These are phyloP conservation scores for Sanderia malayensis DNA, from an alignment of 30 jellyfish, hydroid and myxozoan genomes.

Conservation along the genomic window DNA sequence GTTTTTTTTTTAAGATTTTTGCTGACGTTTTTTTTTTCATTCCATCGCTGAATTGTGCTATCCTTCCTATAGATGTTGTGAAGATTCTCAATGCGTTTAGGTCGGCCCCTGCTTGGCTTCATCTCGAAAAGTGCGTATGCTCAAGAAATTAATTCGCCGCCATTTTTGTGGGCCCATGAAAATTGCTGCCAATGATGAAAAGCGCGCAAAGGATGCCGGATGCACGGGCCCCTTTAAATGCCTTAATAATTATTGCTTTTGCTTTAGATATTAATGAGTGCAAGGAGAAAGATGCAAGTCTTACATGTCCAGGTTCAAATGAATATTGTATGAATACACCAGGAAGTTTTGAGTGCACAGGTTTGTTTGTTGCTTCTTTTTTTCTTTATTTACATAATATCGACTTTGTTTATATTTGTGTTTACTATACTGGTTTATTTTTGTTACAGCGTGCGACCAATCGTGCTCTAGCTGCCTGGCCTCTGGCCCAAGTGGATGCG, in stretches of 20 bases:
- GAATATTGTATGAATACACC: conserved; percentile 64
- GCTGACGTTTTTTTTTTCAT: background rate
- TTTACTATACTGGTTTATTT: too few species aligned
- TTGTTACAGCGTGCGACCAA: conserved; percentile 72
- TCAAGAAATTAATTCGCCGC: background rate
- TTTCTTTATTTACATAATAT: too few species aligned
- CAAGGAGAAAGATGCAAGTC: conserved; percentile 38
- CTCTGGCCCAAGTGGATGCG: conserved; percentile 72
- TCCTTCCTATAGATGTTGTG: background rate
- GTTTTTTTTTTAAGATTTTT: too few species aligned
- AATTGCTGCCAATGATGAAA: background rate
- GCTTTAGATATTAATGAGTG: conserved; percentile 73
- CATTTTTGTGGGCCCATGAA: background rate
- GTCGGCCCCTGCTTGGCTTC: conserved; percentile 1
- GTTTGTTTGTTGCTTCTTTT: conserved; percentile 8
- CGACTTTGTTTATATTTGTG: background rate
- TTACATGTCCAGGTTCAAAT: conserved; percentile 54
- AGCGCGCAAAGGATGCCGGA: background rate
- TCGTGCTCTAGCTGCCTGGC: conserved; percentile 77
- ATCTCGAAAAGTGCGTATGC: background rate
- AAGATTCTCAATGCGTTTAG: background rate
- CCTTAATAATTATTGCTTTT: background rate
- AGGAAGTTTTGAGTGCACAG: conserved; percentile 69
- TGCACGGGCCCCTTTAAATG: background rate
- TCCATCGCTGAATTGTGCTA: background rate